A percentile compares a stretch with the other conserved stretches of the same genome.
phyloP scores from a whole-genome alignment of 2,113 vertebrate genomes.

The Oreamnos americanus region DNA sequence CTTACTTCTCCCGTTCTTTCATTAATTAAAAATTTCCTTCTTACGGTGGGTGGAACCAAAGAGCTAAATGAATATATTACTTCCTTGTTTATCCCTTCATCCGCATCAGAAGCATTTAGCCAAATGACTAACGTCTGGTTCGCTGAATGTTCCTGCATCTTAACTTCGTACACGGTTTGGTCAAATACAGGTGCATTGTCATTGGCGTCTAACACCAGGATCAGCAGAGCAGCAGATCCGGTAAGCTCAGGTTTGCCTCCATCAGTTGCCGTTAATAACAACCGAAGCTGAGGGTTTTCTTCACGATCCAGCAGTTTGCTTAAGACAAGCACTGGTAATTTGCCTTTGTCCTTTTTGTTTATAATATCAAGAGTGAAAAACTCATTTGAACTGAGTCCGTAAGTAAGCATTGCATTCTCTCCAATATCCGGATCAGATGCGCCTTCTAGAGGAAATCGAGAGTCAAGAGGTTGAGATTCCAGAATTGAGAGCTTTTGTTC shows the following conservation, averaged over 20 bases:
- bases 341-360: slow-evolving; percentile 73
- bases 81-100: slow-evolving; percentile 77
- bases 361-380: slow-evolving; percentile 79
- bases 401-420: slow-evolving; percentile 78
- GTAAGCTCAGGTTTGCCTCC: slow-evolving; percentile 78
- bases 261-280: slow-evolving; percentile 79
- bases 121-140: slow-evolving; percentile 69
- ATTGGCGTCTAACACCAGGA: slow-evolving; percentile 77
- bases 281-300: slow-evolving; percentile 17
- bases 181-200: slow-evolving; percentile 76
- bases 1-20: slow-evolving; percentile 72
- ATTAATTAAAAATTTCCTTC: slow-evolving; percentile 71
- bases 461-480: slow-evolving; percentile 75
- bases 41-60: slow-evolving; percentile 66
- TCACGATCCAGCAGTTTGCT: slow-evolving; percentile 77
- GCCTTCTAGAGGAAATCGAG: slow-evolving; percentile 77
- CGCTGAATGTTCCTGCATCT: slow-evolving; percentile 70
- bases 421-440: slow-evolving; percentile 81
- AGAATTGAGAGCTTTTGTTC: slow-evolving; percentile 77
- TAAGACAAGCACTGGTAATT: slow-evolving; percentile 72
- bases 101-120: slow-evolving; percentile 77
- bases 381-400: slow-evolving; percentile 79
- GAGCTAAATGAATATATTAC: slow-evolving; percentile 76
- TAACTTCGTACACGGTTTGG: slow-evolving; percentile 56
- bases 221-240: slow-evolving; percentile 67